Evolutionary conservation across 2,888 invertebrate species (phyloP), one percentile per base, ranked within the genome.

Genomic region (Synergus umbraculus): DNA sequence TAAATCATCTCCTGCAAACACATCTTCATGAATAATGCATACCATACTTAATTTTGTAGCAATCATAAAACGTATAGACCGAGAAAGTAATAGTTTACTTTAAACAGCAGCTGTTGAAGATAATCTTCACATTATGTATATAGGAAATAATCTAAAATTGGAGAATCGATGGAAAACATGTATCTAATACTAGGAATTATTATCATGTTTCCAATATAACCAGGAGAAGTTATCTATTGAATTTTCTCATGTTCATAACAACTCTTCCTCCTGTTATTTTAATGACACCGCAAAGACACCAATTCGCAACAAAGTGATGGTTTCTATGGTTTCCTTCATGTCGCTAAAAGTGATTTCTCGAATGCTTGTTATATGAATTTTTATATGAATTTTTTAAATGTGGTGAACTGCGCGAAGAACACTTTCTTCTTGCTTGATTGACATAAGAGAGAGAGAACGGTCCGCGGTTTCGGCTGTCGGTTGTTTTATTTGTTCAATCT

Each of bases 1-100:
- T 73, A 73, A 73, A 73, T 73, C 73, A 73, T 29, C 54, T 69
- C 73, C 4, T 37, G 73, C 54, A 73, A 73, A 54, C 49, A 73
- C 49, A 49, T n/a, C 49, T 49, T 73, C 37, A 73, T 73, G 73
- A 73, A 73, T 73, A 54, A 73, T 73, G 54, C 73, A 73, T 54
- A 37, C 49, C n/a, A 37, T 49, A 29, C n/a, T 73, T 54, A 73
- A 73, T 73, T 73, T 73, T 54, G 54, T 73, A 54, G 73, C 37
- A 54, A 46, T 41, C 73, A 73, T 73, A 73, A 73, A 73, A 54
- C 37, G 41, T 54, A 37, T 54, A 37, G 37, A 54, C 54, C 37
- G 54, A 54, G 54, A 73, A 73, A 73, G 73, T 54, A 73, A 73
- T 73, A 73, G 54, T 73, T 49, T 29, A 73, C 41, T 46, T 46